These are phyloP conservation scores for Cepaea nemoralis DNA, from an alignment of 1,140 invertebrate species.

Conservation along the genomic window DNA sequence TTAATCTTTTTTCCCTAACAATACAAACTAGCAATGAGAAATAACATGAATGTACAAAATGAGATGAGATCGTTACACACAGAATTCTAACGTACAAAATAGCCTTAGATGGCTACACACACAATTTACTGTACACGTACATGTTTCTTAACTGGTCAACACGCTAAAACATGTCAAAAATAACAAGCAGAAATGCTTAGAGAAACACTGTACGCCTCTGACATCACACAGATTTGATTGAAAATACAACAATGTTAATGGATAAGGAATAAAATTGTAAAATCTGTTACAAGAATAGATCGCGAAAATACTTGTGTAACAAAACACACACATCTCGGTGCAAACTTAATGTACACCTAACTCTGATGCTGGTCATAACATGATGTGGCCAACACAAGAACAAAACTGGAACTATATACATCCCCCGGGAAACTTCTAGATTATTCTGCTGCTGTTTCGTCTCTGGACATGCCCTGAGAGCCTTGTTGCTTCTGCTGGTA, in stretches of 20 bases:
- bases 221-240: not conserved
- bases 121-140: no score
- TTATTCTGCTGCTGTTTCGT: constrained; percentile 21
- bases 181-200: not conserved
- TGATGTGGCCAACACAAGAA: not conserved
- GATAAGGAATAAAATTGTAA: not conserved
- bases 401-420: not conserved
- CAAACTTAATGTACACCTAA: not conserved
- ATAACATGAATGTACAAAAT: no score
- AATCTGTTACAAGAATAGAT: not conserved
- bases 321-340: not conserved
- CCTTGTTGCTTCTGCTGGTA: constrained; percentile 74
- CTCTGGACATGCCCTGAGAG: constrained; percentile 23
- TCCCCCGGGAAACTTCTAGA: not conserved
- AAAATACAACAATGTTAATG: not conserved
- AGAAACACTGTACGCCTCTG: not conserved
- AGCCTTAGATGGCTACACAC: no score
- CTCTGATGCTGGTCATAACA: not conserved
- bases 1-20: no score
- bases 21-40: no score
- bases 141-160: no score
- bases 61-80: no score
- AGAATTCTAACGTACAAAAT: no score
- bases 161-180: no score
- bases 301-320: not conserved